A percentile compares a stretch with the other conserved stretches of the same genome.
These are phyloP conservation scores for Crypturellus tataupa DNA, from an alignment of 2,797 vertebrate genomes.

Conservation along the genomic window DNA sequence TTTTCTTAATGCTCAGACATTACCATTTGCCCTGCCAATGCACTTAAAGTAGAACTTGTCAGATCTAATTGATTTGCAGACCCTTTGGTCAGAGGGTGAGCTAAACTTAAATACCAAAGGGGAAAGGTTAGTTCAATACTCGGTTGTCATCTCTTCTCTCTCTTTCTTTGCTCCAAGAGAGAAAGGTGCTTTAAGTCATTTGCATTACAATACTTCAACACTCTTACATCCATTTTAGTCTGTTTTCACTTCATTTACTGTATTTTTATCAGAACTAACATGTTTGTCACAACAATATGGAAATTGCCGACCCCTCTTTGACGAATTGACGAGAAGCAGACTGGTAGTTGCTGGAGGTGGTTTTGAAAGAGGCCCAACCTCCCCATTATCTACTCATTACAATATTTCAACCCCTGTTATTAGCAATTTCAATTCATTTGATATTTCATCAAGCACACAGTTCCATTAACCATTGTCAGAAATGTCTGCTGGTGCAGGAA, in stretches of 20 bases:
- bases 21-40: slow-evolving; percentile 28
- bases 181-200: not conserved
- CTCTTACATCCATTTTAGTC: not conserved
- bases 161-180: not conserved
- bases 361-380: not conserved
- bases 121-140: slow-evolving; percentile 27
- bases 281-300: not conserved
- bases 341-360: not conserved
- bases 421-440: not conserved
- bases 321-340: not conserved
- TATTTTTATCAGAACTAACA: not conserved
- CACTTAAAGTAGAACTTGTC: not conserved
- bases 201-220: not conserved
- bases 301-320: not conserved
- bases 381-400: not conserved
- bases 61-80: slow-evolving; percentile 55
- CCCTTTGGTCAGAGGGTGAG: slow-evolving; percentile 32
- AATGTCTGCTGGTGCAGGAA: not conserved
- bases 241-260: not conserved
- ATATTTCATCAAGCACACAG: not conserved
- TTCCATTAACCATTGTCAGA: not conserved
- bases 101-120: slow-evolving; percentile 1
- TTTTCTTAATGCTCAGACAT: not conserved
- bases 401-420: not conserved
- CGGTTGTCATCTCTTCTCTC: not conserved